Evolutionary conservation across 2,797 vertebrate species (phyloP).

Genomic region (Loris lydekkerianus): DNA sequence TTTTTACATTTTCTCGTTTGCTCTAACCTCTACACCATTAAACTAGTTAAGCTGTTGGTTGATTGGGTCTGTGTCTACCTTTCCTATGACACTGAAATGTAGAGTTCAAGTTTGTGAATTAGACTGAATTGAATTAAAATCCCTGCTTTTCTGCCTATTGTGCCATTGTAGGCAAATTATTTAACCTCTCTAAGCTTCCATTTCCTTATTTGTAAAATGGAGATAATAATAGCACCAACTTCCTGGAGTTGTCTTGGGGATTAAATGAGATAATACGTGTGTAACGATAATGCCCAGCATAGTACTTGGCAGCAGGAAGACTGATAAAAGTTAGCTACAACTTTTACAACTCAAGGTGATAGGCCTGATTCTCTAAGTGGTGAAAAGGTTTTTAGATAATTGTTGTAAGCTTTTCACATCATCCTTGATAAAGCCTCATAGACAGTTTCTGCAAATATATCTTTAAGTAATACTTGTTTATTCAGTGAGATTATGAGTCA

Average conservation of each 20-base stretch:
- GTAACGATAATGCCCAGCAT: not conserved
- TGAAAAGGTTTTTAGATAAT: slow-evolving; percentile 26
- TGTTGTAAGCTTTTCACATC: slow-evolving; percentile 38
- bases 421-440: slow-evolving; percentile 29
- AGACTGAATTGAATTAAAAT: slow-evolving; percentile 26
- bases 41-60: not conserved
- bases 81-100: not conserved
- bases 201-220: slow-evolving; percentile 51
- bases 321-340: not conserved
- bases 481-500: not conserved
- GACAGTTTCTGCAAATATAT: slow-evolving; percentile 17
- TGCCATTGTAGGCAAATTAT: not conserved
- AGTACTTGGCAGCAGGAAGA: not conserved
- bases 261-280: not conserved
- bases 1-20: not conserved
- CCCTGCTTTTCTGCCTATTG: not conserved
- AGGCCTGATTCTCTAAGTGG: not conserved
- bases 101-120: not conserved
- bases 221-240: not conserved
- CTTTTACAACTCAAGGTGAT: not conserved
- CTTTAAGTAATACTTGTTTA: slow-evolving; percentile 27
- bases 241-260: not conserved
- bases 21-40: not conserved
- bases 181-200: slow-evolving; percentile 3
- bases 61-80: not conserved